These are phyloP conservation scores for Orientallactaga bullata DNA, from an alignment of 2,113 vertebrate genomes.

Conservation along the genomic window DNA sequence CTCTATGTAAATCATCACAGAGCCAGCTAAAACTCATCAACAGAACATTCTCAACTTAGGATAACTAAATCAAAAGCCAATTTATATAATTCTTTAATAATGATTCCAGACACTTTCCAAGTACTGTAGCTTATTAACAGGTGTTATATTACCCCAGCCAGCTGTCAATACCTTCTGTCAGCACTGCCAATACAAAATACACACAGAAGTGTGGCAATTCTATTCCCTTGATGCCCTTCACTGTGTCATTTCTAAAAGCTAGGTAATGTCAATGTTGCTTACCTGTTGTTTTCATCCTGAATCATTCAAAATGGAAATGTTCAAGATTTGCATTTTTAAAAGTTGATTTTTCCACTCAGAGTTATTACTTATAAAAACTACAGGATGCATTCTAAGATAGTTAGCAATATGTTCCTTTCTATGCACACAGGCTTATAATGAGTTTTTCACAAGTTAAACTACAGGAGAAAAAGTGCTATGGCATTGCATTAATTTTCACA, in stretches of 20 bases:
- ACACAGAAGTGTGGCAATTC: conserved; percentile 14
- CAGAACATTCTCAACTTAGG: conserved; percentile 14
- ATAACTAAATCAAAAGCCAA: neutral
- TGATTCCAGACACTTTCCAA: neutral
- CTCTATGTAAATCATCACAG: neutral
- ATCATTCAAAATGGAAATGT: neutral
- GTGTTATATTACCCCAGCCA: conserved; percentile 26
- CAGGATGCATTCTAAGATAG: neutral
- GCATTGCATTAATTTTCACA: conserved; percentile 65
- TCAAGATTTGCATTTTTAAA: conserved; percentile 32
- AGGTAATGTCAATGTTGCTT: neutral
- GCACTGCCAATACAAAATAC: neutral
- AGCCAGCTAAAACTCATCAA: conserved; percentile 13
- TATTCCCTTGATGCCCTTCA: neutral
- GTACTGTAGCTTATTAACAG: conserved; percentile 58
- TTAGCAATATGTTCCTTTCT: conserved; percentile 28
- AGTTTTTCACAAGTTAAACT: conserved; percentile 43
- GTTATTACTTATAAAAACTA: neutral
- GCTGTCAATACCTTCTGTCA: conserved; percentile 57
- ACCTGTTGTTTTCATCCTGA: neutral
- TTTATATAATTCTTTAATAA: conserved; percentile 61
- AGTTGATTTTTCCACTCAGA: conserved; percentile 8
- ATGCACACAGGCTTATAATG: conserved; percentile 14
- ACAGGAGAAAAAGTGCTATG: neutral
- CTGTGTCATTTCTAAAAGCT: conserved; percentile 8